Conservation (phyloP, 2,113 vertebrate species). For the Lepus europaeus region DNA sequence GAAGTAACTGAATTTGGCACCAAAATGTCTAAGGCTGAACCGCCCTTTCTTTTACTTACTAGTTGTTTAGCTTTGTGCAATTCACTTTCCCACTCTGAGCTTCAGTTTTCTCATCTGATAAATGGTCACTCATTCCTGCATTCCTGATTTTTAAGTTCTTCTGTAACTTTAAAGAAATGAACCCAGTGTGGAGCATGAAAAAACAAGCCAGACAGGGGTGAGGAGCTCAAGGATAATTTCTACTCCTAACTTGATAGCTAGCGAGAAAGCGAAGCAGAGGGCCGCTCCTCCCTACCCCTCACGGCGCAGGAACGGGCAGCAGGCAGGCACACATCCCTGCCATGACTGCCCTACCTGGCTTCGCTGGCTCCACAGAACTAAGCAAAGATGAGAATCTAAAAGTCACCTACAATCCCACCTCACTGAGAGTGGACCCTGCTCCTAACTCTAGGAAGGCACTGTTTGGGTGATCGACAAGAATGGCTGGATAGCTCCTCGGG, state of each 20-base stretch:
- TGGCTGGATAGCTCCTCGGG: not conserved
- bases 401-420: not conserved
- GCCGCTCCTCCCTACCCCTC: not conserved
- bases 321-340: not conserved
- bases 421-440: not conserved
- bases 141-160: not conserved
- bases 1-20: not conserved
- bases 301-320: not conserved
- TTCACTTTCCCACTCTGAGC: not conserved
- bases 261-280: not conserved
- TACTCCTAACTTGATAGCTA: not conserved
- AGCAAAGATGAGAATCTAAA: conserved; percentile 29
- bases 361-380: not conserved
- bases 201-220: not conserved
- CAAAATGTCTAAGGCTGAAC: not conserved
- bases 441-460: not conserved
- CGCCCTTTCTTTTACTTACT: not conserved
- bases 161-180: not conserved
- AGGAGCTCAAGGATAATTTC: not conserved
- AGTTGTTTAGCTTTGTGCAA: not conserved
- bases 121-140: conserved; percentile 34
- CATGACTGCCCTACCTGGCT: not conserved
- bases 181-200: not conserved
- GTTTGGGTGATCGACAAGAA: not conserved
- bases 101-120: conserved; percentile 33